Evolutionary conservation across 2,797 vertebrate species (phyloP), one percentile per base, ranked within the genome.

Genomic region (Aplochiton taeniatus): DNA sequence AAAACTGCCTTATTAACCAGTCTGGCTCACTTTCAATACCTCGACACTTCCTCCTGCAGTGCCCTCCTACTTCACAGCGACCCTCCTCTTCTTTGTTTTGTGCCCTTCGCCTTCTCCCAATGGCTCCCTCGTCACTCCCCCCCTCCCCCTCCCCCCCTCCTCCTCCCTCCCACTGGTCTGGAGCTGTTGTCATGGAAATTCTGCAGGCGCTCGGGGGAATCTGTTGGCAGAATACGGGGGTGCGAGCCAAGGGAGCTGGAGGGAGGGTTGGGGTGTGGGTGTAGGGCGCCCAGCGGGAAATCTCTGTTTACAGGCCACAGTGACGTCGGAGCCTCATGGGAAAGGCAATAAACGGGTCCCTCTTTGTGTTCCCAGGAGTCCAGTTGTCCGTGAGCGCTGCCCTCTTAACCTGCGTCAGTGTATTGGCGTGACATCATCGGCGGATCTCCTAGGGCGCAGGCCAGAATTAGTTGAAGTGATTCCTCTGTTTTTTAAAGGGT

Each of bases 261-360:
- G 84, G 75, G n/a, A n/a, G 73, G 50, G 64, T 79, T 6, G 20
- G 79, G 80, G 79, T 75, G 68, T 80, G 85, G 74, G 82, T 89
- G 85, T 80, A 77, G 78, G 79, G 31, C 72, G 88, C 90, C 69
- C 87, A 87, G 89, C 90, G 90, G 90, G 90, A 92, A 90, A 83
- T 86, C 83, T 83, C 70, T 82, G 69, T 92, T 92, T 90, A 91
- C 88, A 85, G 85, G 79, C 81, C 61, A 65, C 73, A 75, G 84
- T 92, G 92, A 93, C 89, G 91, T 89, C 91, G 87, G 82, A 76
- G 70, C 84, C 82, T 85, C 85, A 90, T 90, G 85, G 87, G 87
- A 90, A 91, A 91, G 73, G 89, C 90, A 89, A 91, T 92, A 91
- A 92, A 92, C 82, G 61, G 73, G 87, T 86, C 86, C 76, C 80